Percentiles rank a stretch among this genome's conserved stretches.
These are phyloP conservation scores for Platycheirus rosarum DNA, from an alignment of 2,888 invertebrate genomes.

Conservation along the genomic window DNA sequence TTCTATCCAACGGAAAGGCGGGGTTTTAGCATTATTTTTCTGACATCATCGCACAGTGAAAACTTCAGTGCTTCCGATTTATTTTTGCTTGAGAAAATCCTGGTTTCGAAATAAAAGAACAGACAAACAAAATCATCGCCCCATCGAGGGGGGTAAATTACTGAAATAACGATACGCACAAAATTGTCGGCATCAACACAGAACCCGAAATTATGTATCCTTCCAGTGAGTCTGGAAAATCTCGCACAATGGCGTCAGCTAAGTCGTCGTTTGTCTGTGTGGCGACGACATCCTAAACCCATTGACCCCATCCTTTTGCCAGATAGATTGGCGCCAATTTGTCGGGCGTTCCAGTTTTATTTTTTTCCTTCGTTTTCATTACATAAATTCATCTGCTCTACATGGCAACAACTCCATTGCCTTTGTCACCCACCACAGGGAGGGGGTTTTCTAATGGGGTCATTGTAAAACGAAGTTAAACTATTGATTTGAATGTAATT, in stretches of 20 bases:
- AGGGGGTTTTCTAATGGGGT: conserved; percentile 35
- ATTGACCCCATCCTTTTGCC: conserved; percentile 23
- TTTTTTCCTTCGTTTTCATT: conserved; percentile 28
- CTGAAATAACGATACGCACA: conserved; percentile 41
- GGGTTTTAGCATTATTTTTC: conserved; percentile 17
- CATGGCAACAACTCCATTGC: conserved; percentile 38
- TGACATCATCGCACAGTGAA: conserved; percentile 60
- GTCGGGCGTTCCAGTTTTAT: conserved; percentile 53
- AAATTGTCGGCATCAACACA: conserved; percentile 26
- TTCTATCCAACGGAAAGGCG: conserved; percentile 5
- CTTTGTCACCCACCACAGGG: conserved; percentile 7
- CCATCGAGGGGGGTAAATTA: not conserved
- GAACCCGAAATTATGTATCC: conserved; percentile 51
- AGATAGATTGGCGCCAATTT: conserved; percentile 66
- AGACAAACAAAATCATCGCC: conserved; percentile 17
- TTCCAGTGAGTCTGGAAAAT: conserved; percentile 64
- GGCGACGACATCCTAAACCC: conserved; percentile 53
- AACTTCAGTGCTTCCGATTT: conserved; percentile 24
- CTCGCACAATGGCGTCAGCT: conserved; percentile 44
- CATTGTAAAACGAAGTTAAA: conserved; percentile 30
- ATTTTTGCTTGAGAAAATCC: conserved; percentile 9
- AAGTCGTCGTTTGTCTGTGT: conserved; percentile 39
- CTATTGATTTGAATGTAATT: conserved; percentile 5
- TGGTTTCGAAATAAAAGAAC: conserved; percentile 36
- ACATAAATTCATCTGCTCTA: conserved; percentile 46